Base-by-base conservation (phyloP, 2,888 invertebrate species). In the Seira sanloemensis region DNA sequence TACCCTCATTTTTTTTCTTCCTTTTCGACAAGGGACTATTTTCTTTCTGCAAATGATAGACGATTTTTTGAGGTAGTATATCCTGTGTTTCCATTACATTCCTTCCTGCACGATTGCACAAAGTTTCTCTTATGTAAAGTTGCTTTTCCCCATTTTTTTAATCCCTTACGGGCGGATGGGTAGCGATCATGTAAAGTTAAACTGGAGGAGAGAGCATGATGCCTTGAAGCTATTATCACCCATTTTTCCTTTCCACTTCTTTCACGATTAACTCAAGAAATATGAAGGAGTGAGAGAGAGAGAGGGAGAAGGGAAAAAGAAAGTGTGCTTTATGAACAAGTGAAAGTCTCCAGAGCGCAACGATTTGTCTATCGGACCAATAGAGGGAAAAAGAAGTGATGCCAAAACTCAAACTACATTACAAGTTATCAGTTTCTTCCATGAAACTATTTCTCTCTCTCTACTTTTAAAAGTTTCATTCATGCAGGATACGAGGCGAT, bases 111-210 rank as follows among this genome's bases (percentile, higher is more conserved):
- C 72, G 72, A 58, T 73, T 46, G 72, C 72, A 26, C 72, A 24
- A 73, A 73, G 46, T 73, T 50, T 50, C 37, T 37, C 37, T 71
- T 46, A 71, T 73, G 72, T 26, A 73, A 58, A 73, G 58, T 73
- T 73, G 72, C 58, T 71, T 73, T 71, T 73, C 23, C 27, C 46
- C 69, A 46, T 25, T 26, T 26, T 24, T 73, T 73, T 73, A 73
- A 73, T 73, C 72, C 72, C 72, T 73, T 58, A 54, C 26, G 58
- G 21, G 54, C 26, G 72, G 58, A 54, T 54, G 72, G 58, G 16
- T 50, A 50, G 2, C 50, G 50, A 50, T 50, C 50, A 50, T 50
- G 50, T 18, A 50, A 50, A 50, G 5, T 37, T 37, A 37, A n/a
- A n/a, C n/a, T 50, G 50, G 50, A 50, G 12, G 50, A 50, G n/a